Base-by-base conservation (phyloP, 2,888 invertebrate genomes). In the Lepidocyrtinus sp. region DNA sequence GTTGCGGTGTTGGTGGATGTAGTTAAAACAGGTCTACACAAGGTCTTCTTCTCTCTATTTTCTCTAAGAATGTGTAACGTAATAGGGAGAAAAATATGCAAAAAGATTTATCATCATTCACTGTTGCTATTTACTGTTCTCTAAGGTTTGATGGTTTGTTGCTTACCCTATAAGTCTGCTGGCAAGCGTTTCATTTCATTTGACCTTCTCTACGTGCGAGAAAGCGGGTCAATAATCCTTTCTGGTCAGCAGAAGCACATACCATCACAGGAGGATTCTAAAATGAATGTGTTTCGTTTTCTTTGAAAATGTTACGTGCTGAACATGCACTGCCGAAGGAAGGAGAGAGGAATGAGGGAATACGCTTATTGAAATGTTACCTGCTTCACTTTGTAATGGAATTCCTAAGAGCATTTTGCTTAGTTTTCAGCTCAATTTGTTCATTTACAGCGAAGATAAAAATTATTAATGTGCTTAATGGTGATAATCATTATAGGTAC, bases 191-290 rank as follows among this genome's bases (percentile, higher is more conserved):
- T 78, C 62, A 62, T 72, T 77, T 61, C 77, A 72, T 61, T 78
- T 78, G 73, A 78, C 78, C 78, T 78, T 78, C 68, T 65, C 36
- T 15, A 26, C 21, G 55, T 55, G 55, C 55, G 62, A 73, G 78
- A 78, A 78, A 73, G 78, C 78, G 25, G 78, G 78, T 73, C 78
- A 78, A 73, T 59, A 70, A n/a, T 62, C 67, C 67, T 73, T 71
- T 19, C 22, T 65, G 36, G 36, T 55, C n/a, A 55, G 55, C 3
- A n/a, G n/a, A 55, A n/a, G 55, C 55, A n/a, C n/a, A n/a, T n/a
- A n/a, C n/a, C n/a, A n/a, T n/a, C n/a, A n/a, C n/a, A n/a, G n/a
- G n/a, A n/a, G n/a, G n/a, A n/a, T n/a, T n/a, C n/a, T n/a, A n/a
- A n/a, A n/a, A n/a, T n/a, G n/a, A n/a, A n/a, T n/a, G n/a, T n/a